Evolutionary conservation across 1,140 invertebrate species (phyloP), one percentile per base, ranked within the genome.

Genomic region (Lasaia peninsularis): DNA sequence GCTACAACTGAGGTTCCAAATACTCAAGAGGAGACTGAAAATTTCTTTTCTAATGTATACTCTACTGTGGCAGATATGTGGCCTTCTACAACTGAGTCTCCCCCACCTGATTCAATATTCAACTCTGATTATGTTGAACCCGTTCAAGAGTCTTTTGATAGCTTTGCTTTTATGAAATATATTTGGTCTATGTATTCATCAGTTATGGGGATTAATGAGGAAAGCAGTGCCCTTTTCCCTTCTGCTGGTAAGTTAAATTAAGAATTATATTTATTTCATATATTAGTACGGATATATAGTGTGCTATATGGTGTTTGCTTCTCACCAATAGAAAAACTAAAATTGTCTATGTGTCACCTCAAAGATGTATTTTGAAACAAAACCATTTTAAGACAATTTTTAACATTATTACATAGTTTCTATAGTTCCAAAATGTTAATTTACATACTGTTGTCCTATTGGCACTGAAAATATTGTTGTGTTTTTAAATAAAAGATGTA

Each of bases 101-200:
- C 80, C 34, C 56, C 61, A 2, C 65, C 65, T 48, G 69, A 82
- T 53, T 62, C 56, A 49, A 67, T 82, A 56, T 80, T 75, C 62
- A 84, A 80, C 65, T 54, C 67, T 40, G 75, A 82, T 12, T 63
- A 70, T 53, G 62, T 69, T 28, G 54, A 72, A 16, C 67, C n/a
- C 21, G 53, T 68, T 55, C 63, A 72, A 51, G 33, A 58, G 40
- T 63, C 65, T 18, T 33, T 60, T 52, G 72, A 78, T 52, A 63
- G 65, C 50, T 85, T 82, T 61, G 81, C 80, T 50, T 74, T 86
- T 60, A 52, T 83, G 14, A 71, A 67, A 40, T 88, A 80, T 58
- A 37, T 86, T 16, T 63, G 71, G 11, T 50, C 71, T 34, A 68
- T 61, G 12, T 83, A 81, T 63, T 70, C 69, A 50, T 71, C 71